Evolutionary conservation across 2,797 vertebrate genomes (phyloP), one percentile per base, ranked within the genome.

Genomic region (Stomatorhinus walkeri): DNA sequence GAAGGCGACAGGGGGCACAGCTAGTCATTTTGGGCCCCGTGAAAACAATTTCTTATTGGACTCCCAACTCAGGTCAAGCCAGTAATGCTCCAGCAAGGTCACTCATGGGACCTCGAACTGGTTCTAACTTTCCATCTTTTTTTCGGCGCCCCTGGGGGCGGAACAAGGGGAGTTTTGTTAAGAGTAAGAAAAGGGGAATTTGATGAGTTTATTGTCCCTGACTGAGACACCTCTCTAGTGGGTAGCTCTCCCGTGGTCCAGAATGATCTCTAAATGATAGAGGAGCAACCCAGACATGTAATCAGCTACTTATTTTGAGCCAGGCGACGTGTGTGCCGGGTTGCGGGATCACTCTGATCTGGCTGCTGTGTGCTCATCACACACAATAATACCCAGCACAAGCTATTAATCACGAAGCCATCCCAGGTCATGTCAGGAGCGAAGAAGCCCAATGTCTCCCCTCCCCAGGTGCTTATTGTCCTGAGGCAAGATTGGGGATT

Each of bases 221-320:
- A 68, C 9, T 43, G 61, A 64, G 36, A 43, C 51, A 56, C 52
- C 84, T 56, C 49, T 87, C 48, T 28, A 76, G 84, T 72, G 88
- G 61, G 56, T 36, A 89, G 51, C 84, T 87, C 84, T 76, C 59
- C 88, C 6, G 52, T 76, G 88, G 83, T 68, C 84, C 24, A 64
- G 14, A 86, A 89, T 32, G 32, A 85, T 89, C 88, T 49, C 84
- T 22, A 48, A 89, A 76, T 86, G 61, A 49, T 32, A 87, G 85
- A 51, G 88, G 61, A 54, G 64, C 49, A 46, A n/a, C 9, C 84
- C 40, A 87, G 88, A 86, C 84, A 87, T 72, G 84, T 87, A 89
- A 89, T 89, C 87, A 89, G 46, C 40, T 52, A 61, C 48, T 36
- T 85, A 14, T 49, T 36, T 46, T 52, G 59, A 36, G 56, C 88